Evolutionary conservation across 1,140 invertebrate species (phyloP).

Genomic region (Euura saliciscinereae): DNA sequence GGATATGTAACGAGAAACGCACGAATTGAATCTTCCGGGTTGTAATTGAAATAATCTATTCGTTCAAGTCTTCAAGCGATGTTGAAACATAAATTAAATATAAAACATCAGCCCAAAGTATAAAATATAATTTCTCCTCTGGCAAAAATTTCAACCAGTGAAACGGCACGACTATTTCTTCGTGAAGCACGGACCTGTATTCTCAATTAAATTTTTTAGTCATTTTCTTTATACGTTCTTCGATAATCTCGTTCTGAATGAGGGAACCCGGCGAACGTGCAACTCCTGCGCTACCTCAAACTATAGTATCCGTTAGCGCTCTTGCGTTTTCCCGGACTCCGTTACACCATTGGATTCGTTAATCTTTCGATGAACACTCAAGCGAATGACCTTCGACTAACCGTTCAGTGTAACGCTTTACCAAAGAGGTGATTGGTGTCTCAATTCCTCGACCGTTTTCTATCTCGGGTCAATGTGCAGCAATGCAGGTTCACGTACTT

Average conservation of each 20-base stretch:
- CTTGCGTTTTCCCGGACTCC: neutral
- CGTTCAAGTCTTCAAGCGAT: slow-evolving; percentile 33
- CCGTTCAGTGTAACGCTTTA: neutral
- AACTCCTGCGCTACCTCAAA: neutral
- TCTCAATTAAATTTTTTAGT: neutral
- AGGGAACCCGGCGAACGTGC: neutral
- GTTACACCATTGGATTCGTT: neutral
- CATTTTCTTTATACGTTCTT: neutral
- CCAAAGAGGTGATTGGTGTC: neutral
- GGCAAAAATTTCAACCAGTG: too few relatives aligned
- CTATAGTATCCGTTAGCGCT: neutral
- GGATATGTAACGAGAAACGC: slow-evolving; percentile 58
- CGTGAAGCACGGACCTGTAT: too few relatives aligned
- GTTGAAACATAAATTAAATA: slow-evolving; percentile 49
- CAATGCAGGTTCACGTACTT: too few relatives aligned
- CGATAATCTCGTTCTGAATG: neutral
- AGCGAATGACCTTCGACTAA: neutral
- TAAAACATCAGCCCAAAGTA: neutral
- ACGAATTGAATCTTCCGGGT: slow-evolving; percentile 59
- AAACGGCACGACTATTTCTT: too few relatives aligned
- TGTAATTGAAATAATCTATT: slow-evolving; percentile 57
- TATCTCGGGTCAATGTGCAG: too few relatives aligned
- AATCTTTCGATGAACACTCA: neutral
- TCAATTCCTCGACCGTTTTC: too few relatives aligned
- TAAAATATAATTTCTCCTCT: too few relatives aligned